phyloP scores from a whole-genome alignment of 2,888 invertebrate species.

The Eupithecia subumbrata region DNA sequence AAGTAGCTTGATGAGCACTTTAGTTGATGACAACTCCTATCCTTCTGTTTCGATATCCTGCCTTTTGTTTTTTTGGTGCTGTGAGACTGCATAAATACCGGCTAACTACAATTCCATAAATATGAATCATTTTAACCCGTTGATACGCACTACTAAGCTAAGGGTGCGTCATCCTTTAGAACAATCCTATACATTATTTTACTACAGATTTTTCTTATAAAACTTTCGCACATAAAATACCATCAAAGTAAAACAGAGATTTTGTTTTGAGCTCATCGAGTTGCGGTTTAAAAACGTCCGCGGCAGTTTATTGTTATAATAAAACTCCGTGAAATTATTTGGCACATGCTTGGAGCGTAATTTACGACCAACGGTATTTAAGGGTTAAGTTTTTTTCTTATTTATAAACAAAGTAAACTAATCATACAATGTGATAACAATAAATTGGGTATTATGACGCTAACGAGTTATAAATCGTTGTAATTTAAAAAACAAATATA shows the following conservation, averaged over 20 bases:
- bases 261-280: slow-evolving; percentile 51
- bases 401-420: slow-evolving; percentile 15
- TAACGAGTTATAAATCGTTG: neutral
- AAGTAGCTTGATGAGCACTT: neutral
- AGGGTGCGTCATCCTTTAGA: neutral
- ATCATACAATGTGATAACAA: slow-evolving; percentile 12
- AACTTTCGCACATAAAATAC: slow-evolving; percentile 17
- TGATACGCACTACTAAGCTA: neutral
- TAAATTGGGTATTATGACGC: slow-evolving; percentile 1
- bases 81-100: neutral
- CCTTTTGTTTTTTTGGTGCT: neutral
- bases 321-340: slow-evolving; percentile 58
- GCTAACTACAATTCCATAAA: neutral
- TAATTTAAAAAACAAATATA: slow-evolving; percentile 2
- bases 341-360: slow-evolving; percentile 49
- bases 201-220: neutral
- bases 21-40: neutral
- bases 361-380: slow-evolving; percentile 43
- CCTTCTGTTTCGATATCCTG: neutral
- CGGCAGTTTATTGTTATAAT: slow-evolving; percentile 57
- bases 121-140: neutral
- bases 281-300: slow-evolving; percentile 55
- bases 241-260: slow-evolving; percentile 27
- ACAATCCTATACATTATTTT: neutral
- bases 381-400: slow-evolving; percentile 24